Evolutionary conservation across 2,113 vertebrate genomes (phyloP).

Genomic region (Tachysurus fulvidraco): DNA sequence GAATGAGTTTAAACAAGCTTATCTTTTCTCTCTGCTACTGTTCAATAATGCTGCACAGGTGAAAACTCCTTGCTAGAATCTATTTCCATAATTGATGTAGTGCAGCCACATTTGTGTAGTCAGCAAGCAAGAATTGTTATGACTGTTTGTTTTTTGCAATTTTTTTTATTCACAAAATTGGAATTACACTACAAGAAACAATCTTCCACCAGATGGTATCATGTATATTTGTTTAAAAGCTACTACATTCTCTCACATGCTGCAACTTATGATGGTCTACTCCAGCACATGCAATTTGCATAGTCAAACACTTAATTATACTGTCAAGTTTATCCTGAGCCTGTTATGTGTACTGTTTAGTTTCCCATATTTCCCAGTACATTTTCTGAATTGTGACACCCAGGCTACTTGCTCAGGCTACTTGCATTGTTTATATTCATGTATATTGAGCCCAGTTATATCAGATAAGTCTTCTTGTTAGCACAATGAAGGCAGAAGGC

Average conservation of each 20-base stretch:
- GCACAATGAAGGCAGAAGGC: background rate
- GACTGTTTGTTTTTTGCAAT: background rate
- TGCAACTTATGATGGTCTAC: background rate
- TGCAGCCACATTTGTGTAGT: slow-evolving; percentile 26
- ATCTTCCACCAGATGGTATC: background rate
- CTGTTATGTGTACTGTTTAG: background rate
- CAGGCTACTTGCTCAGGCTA: background rate
- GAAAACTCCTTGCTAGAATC: background rate
- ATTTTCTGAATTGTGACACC: background rate
- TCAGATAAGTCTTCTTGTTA: background rate
- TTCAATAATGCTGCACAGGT: slow-evolving; percentile 6
- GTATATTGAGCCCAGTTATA: background rate
- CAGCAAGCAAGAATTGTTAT: slow-evolving; percentile 10
- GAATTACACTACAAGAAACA: slow-evolving; percentile 5
- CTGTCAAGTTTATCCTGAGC: background rate
- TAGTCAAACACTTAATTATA: background rate
- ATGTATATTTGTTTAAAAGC: background rate
- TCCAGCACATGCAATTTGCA: slow-evolving; percentile 1
- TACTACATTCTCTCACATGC: background rate
- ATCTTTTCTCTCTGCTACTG: background rate
- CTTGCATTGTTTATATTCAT: background rate
- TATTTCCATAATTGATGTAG: slow-evolving; percentile 30
- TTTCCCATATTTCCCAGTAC: background rate
- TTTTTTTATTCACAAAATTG: slow-evolving; percentile 2
- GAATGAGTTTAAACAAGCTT: background rate